Conservation (phyloP, 2,113 vertebrate species). For the Rhagologus leucostigma region DNA sequence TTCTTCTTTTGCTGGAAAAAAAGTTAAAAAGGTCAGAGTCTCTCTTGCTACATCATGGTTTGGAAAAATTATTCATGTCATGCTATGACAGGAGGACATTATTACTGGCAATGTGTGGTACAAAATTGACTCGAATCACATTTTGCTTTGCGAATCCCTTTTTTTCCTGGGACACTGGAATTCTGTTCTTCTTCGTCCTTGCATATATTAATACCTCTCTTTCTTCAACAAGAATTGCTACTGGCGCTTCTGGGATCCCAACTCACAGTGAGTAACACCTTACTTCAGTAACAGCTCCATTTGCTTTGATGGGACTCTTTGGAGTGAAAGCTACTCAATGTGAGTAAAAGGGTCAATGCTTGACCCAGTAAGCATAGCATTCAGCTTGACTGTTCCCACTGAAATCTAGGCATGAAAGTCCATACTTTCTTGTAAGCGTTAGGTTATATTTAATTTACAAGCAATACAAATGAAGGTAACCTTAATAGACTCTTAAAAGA, state of each 20-base stretch:
- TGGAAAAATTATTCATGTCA: neutral
- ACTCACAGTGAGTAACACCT: neutral
- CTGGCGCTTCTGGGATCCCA: neutral
- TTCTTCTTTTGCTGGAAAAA: neutral
- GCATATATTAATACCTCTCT: neutral
- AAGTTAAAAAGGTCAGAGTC: neutral
- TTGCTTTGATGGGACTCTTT: neutral
- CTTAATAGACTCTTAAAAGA: neutral
- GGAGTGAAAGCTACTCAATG: neutral
- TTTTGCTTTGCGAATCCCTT: neutral
- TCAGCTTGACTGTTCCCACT: neutral
- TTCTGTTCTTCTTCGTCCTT: neutral
- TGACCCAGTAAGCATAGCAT: neutral
- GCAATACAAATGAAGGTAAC: conserved; percentile 21
- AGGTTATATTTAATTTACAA: conserved; percentile 19
- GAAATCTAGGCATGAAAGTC: neutral
- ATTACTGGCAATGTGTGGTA: neutral
- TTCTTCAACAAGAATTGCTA: neutral
- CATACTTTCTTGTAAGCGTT: neutral
- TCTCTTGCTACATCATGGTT: neutral
- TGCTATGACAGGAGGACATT: neutral
- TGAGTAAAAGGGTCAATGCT: neutral
- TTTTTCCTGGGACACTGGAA: neutral
- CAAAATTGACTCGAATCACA: neutral
- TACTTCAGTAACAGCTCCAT: neutral